Evolutionary conservation across 2,797 vertebrate species (phyloP).

Genomic region (Microctenopoma lineatum): DNA sequence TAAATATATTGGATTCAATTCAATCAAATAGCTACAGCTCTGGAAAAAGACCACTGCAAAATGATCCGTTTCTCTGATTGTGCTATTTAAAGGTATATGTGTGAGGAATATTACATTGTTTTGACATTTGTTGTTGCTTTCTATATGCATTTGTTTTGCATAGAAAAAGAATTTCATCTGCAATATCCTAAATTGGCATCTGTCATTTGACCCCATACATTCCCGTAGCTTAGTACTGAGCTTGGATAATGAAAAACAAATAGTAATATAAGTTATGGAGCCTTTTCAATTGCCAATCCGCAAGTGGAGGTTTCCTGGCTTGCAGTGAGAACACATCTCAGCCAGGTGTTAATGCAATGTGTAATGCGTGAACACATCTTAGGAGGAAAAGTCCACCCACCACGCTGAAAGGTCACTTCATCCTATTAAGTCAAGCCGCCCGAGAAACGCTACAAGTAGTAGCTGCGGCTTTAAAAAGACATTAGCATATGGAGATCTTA

Average conservation of each 20-base stretch:
- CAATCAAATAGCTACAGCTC: too few relatives aligned
- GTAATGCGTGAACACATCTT: neutral
- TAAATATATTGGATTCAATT: too few relatives aligned
- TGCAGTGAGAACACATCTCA: neutral
- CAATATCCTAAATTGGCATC: neutral
- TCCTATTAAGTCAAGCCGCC: neutral
- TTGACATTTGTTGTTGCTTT: neutral
- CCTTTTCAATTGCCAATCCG: neutral
- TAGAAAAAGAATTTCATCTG: neutral
- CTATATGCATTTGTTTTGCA: neutral
- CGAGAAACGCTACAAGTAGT: neutral
- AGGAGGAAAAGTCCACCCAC: neutral
- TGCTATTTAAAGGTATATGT: too few relatives aligned
- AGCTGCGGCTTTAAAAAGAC: neutral
- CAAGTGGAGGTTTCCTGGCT: neutral
- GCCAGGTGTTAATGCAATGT: neutral
- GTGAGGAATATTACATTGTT: too few relatives aligned
- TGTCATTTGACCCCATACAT: neutral
- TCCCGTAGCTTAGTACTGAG: neutral
- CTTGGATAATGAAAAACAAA: neutral
- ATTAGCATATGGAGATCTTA: conserved; percentile 1
- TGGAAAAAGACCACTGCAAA: too few relatives aligned
- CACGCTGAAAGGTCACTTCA: neutral
- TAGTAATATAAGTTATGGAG: neutral
- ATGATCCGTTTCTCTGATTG: too few relatives aligned